phyloP scores from a whole-genome alignment of 2,797 vertebrate species.

The Serranus cabrilla region DNA sequence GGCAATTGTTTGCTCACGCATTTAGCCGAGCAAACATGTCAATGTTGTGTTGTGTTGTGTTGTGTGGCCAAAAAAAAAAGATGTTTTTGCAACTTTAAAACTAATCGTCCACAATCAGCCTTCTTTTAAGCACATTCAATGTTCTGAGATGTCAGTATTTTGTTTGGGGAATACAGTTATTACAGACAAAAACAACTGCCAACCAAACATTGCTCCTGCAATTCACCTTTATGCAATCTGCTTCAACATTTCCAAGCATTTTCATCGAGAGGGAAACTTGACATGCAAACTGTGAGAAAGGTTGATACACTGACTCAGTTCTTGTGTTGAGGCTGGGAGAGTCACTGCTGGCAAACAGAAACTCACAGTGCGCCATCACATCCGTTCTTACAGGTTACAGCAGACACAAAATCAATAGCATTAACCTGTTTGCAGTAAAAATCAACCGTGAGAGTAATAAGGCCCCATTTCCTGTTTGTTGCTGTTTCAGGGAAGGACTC shows the following conservation, averaged over 20 bases:
- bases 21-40: neutral
- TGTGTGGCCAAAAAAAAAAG: too few relatives aligned
- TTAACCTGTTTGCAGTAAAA: constrained; percentile 76
- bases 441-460: constrained; percentile 65
- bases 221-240: neutral
- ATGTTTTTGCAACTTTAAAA: neutral
- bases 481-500: constrained; percentile 29
- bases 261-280: neutral
- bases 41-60: neutral
- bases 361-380: constrained; percentile 21
- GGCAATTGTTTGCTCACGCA: neutral
- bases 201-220: neutral
- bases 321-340: constrained; percentile 25
- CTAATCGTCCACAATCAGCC: neutral
- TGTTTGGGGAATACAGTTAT: neutral
- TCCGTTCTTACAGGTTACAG: constrained; percentile 64
- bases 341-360: constrained; percentile 27
- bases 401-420: constrained; percentile 80
- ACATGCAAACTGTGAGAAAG: neutral
- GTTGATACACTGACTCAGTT: constrained; percentile 8
- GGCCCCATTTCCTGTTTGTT: constrained; percentile 56
- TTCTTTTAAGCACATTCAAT: neutral
- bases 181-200: neutral
- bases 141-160: neutral
- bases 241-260: neutral